Conservation (phyloP, 2,888 invertebrate species). For the Spilarctia lutea region DNA sequence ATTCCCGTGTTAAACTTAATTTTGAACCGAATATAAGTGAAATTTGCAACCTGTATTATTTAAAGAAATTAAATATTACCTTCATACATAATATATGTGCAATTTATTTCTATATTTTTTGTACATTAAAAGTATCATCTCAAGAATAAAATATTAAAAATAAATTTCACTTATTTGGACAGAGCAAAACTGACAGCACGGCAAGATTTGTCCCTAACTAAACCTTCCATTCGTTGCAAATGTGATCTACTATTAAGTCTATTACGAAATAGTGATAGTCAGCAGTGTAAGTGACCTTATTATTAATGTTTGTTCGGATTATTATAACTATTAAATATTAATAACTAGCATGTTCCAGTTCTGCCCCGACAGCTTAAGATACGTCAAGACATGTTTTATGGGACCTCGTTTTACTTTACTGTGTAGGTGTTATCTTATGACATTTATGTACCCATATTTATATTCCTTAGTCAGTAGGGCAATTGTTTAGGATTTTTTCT, state of each 20-base stretch:
- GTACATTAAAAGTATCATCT: background rate
- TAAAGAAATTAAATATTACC: too few species aligned
- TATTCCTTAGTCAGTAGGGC: background rate
- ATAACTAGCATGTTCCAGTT: background rate
- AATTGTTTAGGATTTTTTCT: background rate
- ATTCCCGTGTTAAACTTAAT: background rate
- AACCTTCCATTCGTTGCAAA: background rate
- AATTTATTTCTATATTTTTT: background rate
- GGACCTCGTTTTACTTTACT: background rate
- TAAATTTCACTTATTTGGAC: background rate
- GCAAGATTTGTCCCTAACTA: background rate
- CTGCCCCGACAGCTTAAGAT: background rate
- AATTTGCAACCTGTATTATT: too few species aligned
- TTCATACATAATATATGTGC: too few species aligned
- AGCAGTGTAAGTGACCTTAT: constrained; percentile 5
- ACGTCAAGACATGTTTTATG: background rate
- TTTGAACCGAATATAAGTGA: too few species aligned
- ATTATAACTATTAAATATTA: constrained; percentile 1
- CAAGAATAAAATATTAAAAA: background rate
- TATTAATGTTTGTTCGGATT: background rate
- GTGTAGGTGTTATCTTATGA: background rate
- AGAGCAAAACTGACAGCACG: background rate
- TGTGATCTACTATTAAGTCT: background rate
- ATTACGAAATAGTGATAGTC: constrained; percentile 4
- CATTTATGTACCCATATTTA: background rate